Evolutionary conservation across 2,888 invertebrate genomes (phyloP).

Genomic region (Thera britannica): DNA sequence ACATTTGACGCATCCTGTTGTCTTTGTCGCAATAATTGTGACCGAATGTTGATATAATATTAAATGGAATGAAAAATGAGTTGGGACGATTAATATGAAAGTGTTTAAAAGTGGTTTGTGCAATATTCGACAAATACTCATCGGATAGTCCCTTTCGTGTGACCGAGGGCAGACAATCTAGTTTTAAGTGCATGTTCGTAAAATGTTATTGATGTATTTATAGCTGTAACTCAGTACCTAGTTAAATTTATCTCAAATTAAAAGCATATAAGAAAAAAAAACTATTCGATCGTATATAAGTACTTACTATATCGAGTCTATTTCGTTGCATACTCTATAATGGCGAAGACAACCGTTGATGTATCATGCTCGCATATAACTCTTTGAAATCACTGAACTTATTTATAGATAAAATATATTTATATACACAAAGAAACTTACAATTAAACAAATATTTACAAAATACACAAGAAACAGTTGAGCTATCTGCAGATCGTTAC

Average conservation of each 20-base stretch:
- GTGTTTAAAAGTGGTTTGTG: constrained; percentile 60
- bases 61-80: constrained; percentile 40
- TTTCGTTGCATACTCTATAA: not conserved
- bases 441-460: no score
- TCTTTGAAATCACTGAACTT: no score
- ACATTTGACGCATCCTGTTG: not conserved
- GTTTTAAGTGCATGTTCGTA: constrained; percentile 64
- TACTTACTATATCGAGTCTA: not conserved
- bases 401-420: no score
- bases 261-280: not conserved
- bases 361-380: no score
- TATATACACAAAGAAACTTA: no score
- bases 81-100: constrained; percentile 43
- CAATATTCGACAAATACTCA: constrained; percentile 83
- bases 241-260: constrained; percentile 5
- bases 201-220: constrained; percentile 11
- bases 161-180: constrained; percentile 63
- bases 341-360: no score
- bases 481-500: no score
- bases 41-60: constrained; percentile 36
- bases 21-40: constrained; percentile 2
- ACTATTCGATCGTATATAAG: not conserved
- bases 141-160: constrained; percentile 67
- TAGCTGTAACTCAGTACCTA: constrained; percentile 11
- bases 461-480: no score